Percentiles rank a stretch among this genome's conserved stretches.
phyloP scores from a whole-genome alignment of 2,113 vertebrate genomes.

The Myotis yumanensis region DNA sequence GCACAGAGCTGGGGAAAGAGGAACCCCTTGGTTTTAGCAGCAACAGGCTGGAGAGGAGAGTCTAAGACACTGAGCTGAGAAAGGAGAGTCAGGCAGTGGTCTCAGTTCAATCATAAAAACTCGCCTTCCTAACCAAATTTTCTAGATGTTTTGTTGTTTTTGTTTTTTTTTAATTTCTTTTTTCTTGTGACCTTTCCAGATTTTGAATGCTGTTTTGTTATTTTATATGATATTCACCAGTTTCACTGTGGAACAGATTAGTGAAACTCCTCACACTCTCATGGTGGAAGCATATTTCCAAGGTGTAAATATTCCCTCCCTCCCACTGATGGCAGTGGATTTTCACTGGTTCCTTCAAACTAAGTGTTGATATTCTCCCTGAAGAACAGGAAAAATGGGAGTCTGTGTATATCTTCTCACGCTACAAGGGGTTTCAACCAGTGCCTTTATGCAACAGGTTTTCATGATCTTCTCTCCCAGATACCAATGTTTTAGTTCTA shows the following conservation, averaged over 20 bases:
- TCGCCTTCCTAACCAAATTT: not conserved
- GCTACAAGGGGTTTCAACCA: not conserved
- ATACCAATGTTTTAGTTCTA: not conserved
- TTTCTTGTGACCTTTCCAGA: too few relatives aligned
- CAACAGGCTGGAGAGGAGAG: fast-evolving
- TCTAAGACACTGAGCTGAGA: not conserved
- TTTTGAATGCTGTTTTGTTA: not conserved
- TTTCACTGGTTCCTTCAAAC: not conserved
- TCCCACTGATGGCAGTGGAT: not conserved
- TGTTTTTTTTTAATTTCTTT: not conserved
- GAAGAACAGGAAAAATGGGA: not conserved
- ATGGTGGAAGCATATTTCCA: not conserved
- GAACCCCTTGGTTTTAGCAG: not conserved
- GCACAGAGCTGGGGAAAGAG: not conserved
- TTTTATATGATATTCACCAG: not conserved
- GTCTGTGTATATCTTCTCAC: not conserved
- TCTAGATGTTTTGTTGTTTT: not conserved
- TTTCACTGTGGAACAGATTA: not conserved
- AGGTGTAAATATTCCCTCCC: too few relatives aligned
- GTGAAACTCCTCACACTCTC: not conserved
- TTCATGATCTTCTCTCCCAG: not conserved
- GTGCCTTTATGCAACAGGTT: not conserved
- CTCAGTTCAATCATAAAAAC: not conserved
- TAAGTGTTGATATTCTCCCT: not conserved
- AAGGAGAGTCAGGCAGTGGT: fast-evolving